A percentile compares a stretch with the other conserved stretches of the same genome.
phyloP scores from a whole-genome alignment of 2,797 vertebrate species.

The Enoplosus armatus region DNA sequence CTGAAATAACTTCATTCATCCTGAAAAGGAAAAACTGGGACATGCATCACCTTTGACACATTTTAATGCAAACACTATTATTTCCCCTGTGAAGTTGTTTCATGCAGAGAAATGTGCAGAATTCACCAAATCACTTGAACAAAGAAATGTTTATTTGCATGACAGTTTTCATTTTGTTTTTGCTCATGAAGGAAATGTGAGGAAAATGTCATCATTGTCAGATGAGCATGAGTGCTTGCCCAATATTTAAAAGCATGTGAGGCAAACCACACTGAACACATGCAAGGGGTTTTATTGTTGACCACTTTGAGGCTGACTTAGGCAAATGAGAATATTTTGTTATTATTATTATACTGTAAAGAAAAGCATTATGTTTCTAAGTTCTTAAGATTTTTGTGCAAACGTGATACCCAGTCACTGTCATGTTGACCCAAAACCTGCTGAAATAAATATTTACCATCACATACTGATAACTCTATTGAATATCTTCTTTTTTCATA shows the following conservation, averaged over 20 bases:
- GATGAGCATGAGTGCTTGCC: conserved; percentile 60
- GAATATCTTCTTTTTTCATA: not conserved
- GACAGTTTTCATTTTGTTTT: conserved; percentile 32
- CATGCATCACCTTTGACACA: conserved; percentile 34
- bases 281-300: conserved; percentile 2
- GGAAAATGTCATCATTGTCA: not conserved
- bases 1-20: conserved; percentile 28
- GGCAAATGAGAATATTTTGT: conserved; percentile 30
- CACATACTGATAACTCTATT: conserved; percentile 1
- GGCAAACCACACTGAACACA: conserved; percentile 47
- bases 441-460: conserved; percentile 52
- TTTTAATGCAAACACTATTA: conserved; percentile 20
- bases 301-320: conserved; percentile 14
- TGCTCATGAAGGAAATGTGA: conserved; percentile 33
- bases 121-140: conserved; percentile 32
- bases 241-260: conserved; percentile 62
- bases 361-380: conserved; percentile 35
- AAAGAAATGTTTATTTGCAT: conserved; percentile 60
- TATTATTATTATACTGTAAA: conserved; percentile 55
- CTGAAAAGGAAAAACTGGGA: conserved; percentile 25
- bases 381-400: conserved; percentile 25
- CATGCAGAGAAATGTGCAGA: conserved; percentile 40
- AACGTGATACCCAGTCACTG: conserved; percentile 6
- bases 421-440: conserved; percentile 29
- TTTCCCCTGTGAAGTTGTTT: conserved; percentile 34